Base-by-base conservation (phyloP, 1,140 invertebrate species). In the Diprion similis region DNA sequence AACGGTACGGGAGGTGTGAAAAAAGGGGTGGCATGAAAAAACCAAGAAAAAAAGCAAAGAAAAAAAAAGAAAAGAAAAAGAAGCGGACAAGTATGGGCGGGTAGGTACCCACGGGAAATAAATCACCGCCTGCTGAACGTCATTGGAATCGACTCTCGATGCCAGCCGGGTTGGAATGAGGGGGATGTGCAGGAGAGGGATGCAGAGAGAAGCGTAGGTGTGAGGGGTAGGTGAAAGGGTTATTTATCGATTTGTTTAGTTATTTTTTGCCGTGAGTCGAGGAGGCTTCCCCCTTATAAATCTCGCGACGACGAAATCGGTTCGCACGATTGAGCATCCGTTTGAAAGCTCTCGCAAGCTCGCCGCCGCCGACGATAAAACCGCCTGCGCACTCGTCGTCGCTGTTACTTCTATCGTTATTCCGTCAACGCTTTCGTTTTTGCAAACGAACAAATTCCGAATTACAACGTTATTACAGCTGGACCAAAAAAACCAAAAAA, bases 231-330 rank as follows among this genome's bases (percentile, higher is more conserved):
- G 24, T 37, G 24, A 9, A 59, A 17, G 51, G 9, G 51, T 59
- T 59, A 59, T 59, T 59, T 59, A 59, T 59, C 51, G 51, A 59
- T 59, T 59, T 59, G 51, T 59, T 59, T 59, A 59, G 51, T 59
- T 59, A 59, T 59, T 59, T 59, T 59, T 59, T 59, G 11, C 11
- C 51, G 51, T 59, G 51, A 59, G 24, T 37, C 24, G 24, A 1
- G 24, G 2, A 37, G 11, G 9, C 6, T 59, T 8, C 51, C 51
- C 51, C 51, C 51, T 59, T 59, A 59, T 59, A 59, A 59, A 59
- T 59, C 51, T 59, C n/a, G 51, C 11, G 51, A 59, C 51, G 51
- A 17, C n/a, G 51, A 59, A 37, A 59, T 59, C 51, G 51, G 51
- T 59, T 59, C 51, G 51, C 51, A 59, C 51, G 51, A 59, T 59